A percentile compares a stretch with the other conserved stretches of the same genome.
phyloP scores from a whole-genome alignment of 1,140 invertebrate species.

The Bombus superbus region DNA sequence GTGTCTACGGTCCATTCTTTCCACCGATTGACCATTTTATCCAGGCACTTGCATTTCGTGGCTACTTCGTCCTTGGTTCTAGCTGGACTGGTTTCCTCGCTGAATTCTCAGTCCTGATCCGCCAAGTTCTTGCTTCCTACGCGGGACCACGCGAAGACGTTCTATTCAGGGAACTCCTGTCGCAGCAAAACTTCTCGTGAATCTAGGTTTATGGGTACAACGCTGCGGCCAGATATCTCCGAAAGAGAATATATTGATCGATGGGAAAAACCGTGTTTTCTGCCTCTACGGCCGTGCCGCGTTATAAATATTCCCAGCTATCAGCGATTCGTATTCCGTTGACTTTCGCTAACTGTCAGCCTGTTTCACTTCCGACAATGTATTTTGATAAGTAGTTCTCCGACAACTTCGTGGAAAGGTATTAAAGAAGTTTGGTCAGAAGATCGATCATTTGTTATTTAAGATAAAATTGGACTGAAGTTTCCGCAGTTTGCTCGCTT shows the following conservation, averaged over 20 bases:
- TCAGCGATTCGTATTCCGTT: neutral
- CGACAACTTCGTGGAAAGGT: neutral
- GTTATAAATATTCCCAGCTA: constrained; percentile 36
- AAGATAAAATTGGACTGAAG: neutral
- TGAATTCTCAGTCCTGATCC: neutral
- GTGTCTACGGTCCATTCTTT: neutral
- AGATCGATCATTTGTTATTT: neutral
- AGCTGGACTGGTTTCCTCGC: neutral
- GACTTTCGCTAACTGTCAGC: neutral
- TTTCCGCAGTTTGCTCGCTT: neutral
- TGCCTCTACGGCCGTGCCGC: neutral
- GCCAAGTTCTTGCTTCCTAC: constrained; percentile 12
- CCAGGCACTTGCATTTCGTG: neutral
- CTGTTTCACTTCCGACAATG: neutral
- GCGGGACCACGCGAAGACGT: neutral
- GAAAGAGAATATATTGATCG: constrained; percentile 18
- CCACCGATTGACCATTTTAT: neutral
- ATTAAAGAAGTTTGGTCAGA: neutral
- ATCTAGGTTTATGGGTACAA: constrained; percentile 33
- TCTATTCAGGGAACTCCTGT: constrained; percentile 41
- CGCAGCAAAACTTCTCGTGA: constrained; percentile 14
- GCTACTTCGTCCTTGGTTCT: neutral
- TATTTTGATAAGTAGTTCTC: neutral
- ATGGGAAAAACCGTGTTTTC: constrained; percentile 7
- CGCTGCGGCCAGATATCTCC: neutral